Evolutionary conservation across 2,888 invertebrate genomes (phyloP), one percentile per base, ranked within the genome.

Genomic region (Seira musarum): DNA sequence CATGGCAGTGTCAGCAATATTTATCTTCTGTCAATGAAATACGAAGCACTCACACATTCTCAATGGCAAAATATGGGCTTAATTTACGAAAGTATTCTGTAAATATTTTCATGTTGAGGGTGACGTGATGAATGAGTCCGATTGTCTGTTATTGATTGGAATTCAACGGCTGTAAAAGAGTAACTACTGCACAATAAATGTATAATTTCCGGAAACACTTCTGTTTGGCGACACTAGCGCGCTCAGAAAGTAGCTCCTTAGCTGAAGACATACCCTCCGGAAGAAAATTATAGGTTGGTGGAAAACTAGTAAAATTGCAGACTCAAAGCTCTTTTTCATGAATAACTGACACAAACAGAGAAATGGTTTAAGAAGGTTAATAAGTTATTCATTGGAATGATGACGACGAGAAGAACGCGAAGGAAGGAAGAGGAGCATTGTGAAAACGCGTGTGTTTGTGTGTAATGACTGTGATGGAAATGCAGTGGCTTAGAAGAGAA

Each of bases 311-410:
- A 49, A 49, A 49, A 49, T 49, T n/a, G 49, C 15, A 49, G 49
- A 49, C 49, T 49, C 49, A 13, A n/a, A 49, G 17, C 49, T 49
- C 13, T n/a, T 49, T n/a, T 49, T n/a, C 49, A n/a, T 49, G 49
- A 49, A 49, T 49, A n/a, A 49, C 15, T 49, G 49, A 49, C 49
- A 49, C 49, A 49, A 49, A 49, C 49, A 49, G 15, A 13, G 17
- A n/a, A 49, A 49, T 49, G 49, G 49, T 49, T 49, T 49, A 49
- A 13, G 49, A 49, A 49, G 49, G 49, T 49, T 64, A 67, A 67
- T 67, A 64, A 64, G 72, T 72, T 72, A 72, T 64, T 63, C 64
- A 72, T 72, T 49, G 61, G 49, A 72, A 71, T 71, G 64, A 73
- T 46, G 64, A 72, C 24, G 19, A 30, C 30, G 30, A 30, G 30